A percentile compares a stretch with the other conserved stretches of the same genome.
Conservation (phyloP, 2,113 vertebrate species). For the Rhinolophus sinicus region DNA sequence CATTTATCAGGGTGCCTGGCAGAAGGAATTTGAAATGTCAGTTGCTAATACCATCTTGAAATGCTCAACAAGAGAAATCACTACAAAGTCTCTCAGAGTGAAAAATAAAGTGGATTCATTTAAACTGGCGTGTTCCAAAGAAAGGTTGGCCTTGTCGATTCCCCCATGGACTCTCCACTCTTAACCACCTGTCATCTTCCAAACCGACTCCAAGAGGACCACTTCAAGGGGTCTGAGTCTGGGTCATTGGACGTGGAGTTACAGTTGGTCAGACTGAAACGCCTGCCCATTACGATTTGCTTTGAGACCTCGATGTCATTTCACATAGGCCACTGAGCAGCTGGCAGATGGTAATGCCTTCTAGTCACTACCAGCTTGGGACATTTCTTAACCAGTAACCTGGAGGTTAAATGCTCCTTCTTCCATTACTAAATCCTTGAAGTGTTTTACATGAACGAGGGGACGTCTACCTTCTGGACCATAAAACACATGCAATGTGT, state of each 20-base stretch:
- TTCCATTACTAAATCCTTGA: conserved; percentile 3
- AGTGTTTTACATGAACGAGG: neutral
- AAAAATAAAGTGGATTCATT: neutral
- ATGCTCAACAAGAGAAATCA: neutral
- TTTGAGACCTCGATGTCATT: neutral
- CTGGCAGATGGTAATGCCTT: conserved; percentile 10
- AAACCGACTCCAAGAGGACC: neutral
- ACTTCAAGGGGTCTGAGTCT: neutral
- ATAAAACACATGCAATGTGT: neutral
- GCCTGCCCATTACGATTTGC: neutral
- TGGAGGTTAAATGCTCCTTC: neutral
- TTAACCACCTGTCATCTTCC: neutral
- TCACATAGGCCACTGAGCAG: neutral
- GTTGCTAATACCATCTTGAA: neutral
- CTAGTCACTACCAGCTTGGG: neutral
- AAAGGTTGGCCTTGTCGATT: neutral
- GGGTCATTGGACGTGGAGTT: neutral
- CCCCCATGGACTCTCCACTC: neutral
- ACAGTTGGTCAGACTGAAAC: neutral
- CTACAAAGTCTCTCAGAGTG: neutral
- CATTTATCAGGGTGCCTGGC: neutral
- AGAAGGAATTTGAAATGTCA: neutral
- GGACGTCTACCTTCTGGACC: neutral
- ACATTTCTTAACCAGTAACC: neutral
- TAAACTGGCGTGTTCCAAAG: neutral